Evolutionary conservation across 1,140 invertebrate species (phyloP).

Genomic region (Varroa destructor): DNA sequence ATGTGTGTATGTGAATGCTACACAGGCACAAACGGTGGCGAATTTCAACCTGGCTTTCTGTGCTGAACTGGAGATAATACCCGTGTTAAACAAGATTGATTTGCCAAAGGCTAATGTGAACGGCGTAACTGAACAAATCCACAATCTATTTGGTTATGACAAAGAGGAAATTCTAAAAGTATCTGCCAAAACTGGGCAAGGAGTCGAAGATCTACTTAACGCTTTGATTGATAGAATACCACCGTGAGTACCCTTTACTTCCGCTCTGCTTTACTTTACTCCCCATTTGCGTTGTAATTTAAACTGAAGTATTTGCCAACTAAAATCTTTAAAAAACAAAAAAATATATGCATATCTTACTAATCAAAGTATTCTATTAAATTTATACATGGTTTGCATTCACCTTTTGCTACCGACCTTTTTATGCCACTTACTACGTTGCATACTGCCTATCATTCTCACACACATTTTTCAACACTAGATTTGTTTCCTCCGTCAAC

Average conservation of each 20-base stretch:
- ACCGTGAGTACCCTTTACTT: conserved; percentile 39
- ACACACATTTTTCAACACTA: no score
- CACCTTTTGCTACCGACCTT: no score
- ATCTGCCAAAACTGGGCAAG: conserved; percentile 78
- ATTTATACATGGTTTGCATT: no score
- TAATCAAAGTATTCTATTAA: no score
- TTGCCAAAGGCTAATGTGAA: conserved; percentile 76
- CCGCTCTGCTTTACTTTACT: no score
- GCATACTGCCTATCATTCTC: no score
- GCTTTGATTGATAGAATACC: conserved; percentile 64
- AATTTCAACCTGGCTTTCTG: conserved; percentile 86
- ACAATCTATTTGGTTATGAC: conserved; percentile 70
- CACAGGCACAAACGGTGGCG: conserved; percentile 94
- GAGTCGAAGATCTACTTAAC: conserved; percentile 59
- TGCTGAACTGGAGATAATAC: conserved; percentile 65
- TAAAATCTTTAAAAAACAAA: no score
- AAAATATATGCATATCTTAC: no score
- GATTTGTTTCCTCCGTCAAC: no score
- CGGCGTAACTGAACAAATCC: conserved; percentile 59
- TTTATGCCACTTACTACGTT: no score
- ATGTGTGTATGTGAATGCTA: conserved; percentile 44
- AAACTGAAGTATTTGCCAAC: no score
- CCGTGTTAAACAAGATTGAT: conserved; percentile 93
- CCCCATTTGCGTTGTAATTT: no score
- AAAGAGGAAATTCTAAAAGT: conserved; percentile 51